A percentile compares a stretch with the other conserved stretches of the same genome.
Evolutionary conservation across 2,888 invertebrate species (phyloP).

Genomic region (Amorpha juglandis): DNA sequence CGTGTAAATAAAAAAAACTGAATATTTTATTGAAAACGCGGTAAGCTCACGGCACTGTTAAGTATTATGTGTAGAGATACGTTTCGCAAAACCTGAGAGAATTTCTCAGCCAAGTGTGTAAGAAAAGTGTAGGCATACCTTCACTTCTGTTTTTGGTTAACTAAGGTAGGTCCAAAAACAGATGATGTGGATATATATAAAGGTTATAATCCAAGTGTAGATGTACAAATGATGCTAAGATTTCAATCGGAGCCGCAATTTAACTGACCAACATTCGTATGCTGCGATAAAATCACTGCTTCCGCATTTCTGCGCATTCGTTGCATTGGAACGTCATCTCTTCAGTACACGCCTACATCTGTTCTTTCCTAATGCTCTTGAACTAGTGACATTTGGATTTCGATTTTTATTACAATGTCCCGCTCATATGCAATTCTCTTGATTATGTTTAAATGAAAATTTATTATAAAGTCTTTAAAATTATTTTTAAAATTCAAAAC

Average conservation of each 20-base stretch:
- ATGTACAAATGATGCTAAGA: not conserved
- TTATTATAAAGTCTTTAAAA: too few relatives aligned
- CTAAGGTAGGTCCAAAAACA: not conserved
- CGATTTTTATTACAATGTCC: not conserved
- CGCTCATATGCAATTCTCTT: not conserved
- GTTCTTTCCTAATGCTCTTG: not conserved
- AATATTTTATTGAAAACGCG: too few relatives aligned
- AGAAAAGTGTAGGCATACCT: too few relatives aligned
- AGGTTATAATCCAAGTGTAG: not conserved
- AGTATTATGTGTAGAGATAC: too few relatives aligned
- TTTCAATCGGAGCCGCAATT: slow-evolving; percentile 17
- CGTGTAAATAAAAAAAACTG: too few relatives aligned
- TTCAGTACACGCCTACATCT: not conserved
- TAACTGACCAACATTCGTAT: slow-evolving; percentile 22
- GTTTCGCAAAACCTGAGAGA: too few relatives aligned
- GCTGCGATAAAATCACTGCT: slow-evolving; percentile 13
- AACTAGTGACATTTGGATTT: not conserved
- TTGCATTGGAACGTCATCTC: not conserved
- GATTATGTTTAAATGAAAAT: too few relatives aligned
- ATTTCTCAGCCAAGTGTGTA: too few relatives aligned
- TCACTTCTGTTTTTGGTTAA: not conserved
- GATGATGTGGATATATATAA: not conserved
- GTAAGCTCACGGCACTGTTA: too few relatives aligned
- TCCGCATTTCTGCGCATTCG: slow-evolving; percentile 19
- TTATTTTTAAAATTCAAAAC: too few relatives aligned